Evolutionary conservation across 2,797 vertebrate species (phyloP).

Genomic region (Myoxocephalus aenaeus): DNA sequence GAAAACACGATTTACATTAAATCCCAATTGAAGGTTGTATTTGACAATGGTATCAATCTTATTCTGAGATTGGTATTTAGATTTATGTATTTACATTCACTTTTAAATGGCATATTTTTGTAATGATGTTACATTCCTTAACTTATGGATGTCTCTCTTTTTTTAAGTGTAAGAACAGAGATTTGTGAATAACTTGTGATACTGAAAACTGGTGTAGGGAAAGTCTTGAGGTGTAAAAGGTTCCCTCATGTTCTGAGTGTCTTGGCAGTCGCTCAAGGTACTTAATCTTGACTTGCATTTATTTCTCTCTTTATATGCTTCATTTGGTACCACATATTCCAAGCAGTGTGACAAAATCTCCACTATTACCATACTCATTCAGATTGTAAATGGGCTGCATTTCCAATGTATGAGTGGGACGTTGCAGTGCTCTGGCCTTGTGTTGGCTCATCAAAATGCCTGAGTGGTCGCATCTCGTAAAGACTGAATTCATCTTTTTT

Average conservation of each 20-base stretch:
- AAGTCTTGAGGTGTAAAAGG: not conserved
- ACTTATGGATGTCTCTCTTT: not conserved
- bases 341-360: not conserved
- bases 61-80: not conserved
- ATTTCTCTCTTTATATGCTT: slow-evolving; percentile 16
- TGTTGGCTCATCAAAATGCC: slow-evolving; percentile 64
- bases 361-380: slow-evolving; percentile 14
- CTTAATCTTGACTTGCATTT: not conserved
- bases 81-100: slow-evolving; percentile 1
- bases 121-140: not conserved
- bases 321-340: not conserved
- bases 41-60: not conserved
- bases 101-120: not conserved
- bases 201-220: not conserved
- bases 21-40: not conserved
- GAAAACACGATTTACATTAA: not conserved
- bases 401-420: slow-evolving; percentile 25
- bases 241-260: not conserved
- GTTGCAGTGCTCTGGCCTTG: slow-evolving; percentile 17
- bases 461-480: slow-evolving; percentile 25
- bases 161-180: not conserved
- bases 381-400: slow-evolving; percentile 25
- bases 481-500: slow-evolving; percentile 48
- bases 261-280: not conserved
- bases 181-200: not conserved